Evolutionary conservation across 2,888 invertebrate species (phyloP), one percentile per base, ranked within the genome.

Genomic region (Andrena fulva): DNA sequence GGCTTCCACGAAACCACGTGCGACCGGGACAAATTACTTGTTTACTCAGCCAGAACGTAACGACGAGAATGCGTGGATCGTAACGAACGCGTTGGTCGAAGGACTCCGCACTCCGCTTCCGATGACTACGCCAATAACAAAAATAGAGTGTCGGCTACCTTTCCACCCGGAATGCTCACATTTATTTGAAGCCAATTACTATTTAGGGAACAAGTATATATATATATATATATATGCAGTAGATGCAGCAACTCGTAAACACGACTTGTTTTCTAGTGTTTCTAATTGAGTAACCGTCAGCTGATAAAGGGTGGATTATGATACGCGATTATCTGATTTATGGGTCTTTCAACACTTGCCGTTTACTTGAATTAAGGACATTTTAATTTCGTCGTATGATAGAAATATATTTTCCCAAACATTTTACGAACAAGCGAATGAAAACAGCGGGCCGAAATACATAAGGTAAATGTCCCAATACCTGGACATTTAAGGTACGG

Each of bases 41-140:
- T 76, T 76, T 80, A 66, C 31, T 16, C 12, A 8, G 16, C 31
- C 20, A 4, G 35, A 12, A 56, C 3, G 27, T 27, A 56, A 56
- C 12, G 56, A 10, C 24, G 10, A 27, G 27, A 60, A 8, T 20
- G n/a, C 27, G 35, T 31, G 35, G 52, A n/a, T 8, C 10, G 12
- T 67, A 42, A 52, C 20, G 62, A 48, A 52, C 31, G 66, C 20
- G 24, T 50, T 48, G 60, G 27, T 29, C 5, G 62, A 68, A 56
- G 50, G 29, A 67, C 16, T 42, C 12, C 16, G 16, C 42, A 42
- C 42, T 42, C 16, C 5, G 42, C 4, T 16, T 42, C 12, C 16
- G 42, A 42, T 16, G 42, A 42, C 50, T 20, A 72, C 62, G 74
- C 62, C 74, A 78, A 42, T 59, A 16, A 6, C 48, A 60, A 66